Evolutionary conservation across 2,797 vertebrate species (phyloP).

Genomic region (Thamnophis elegans): DNA sequence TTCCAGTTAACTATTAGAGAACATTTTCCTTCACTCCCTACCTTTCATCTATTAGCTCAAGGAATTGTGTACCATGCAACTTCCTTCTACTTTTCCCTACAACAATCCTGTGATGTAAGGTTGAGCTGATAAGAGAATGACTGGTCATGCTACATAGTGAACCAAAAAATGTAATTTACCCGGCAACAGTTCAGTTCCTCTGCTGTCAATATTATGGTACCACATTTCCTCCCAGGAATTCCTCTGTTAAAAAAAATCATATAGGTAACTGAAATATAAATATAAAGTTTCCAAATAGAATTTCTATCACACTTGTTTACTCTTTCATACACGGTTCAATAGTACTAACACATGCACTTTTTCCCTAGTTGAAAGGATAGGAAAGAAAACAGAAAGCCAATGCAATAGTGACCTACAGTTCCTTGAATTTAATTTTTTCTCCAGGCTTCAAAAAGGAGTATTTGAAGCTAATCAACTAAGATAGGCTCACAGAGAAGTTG

Average conservation of each 20-base stretch:
- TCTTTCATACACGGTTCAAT: neutral
- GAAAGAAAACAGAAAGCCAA: neutral
- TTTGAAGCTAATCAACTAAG: neutral
- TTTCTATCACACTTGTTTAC: neutral
- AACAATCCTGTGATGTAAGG: neutral
- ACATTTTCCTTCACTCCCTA: neutral
- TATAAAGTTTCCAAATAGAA: neutral
- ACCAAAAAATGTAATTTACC: slow-evolving; percentile 71
- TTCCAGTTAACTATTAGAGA: neutral
- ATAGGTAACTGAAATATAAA: neutral
- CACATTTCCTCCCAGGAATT: slow-evolving; percentile 68
- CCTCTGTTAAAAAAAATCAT: slow-evolving; percentile 72
- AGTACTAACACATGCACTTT: neutral
- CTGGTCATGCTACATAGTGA: neutral
- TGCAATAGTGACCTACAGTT: neutral
- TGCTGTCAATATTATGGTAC: slow-evolving; percentile 85
- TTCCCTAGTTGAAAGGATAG: neutral
- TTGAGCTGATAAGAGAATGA: neutral
- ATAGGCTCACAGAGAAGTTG: neutral
- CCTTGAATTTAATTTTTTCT: neutral
- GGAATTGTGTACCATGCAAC: neutral
- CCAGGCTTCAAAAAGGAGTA: neutral
- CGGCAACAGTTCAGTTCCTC: slow-evolving; percentile 91
- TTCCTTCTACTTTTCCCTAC: neutral
- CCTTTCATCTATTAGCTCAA: neutral